Conservation (phyloP, 2,888 invertebrate genomes). For the Drosophila birchii region DNA sequence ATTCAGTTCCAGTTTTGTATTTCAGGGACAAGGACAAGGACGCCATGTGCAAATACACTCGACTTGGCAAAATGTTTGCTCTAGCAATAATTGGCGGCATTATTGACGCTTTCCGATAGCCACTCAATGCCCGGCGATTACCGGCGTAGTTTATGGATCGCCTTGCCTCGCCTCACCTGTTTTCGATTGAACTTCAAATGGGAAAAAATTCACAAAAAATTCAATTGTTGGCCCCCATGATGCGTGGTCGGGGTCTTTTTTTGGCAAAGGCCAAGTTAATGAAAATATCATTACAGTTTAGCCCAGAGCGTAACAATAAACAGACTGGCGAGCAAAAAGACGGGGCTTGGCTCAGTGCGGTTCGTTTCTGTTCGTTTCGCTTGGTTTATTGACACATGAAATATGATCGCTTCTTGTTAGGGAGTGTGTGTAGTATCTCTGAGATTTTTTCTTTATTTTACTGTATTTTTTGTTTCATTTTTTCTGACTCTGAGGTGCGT, state of each 20-base stretch:
- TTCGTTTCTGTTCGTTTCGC: conserved; percentile 12
- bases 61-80: conserved; percentile 37
- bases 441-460: conserved; percentile 7
- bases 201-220: conserved; percentile 32
- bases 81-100: conserved; percentile 65
- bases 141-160: conserved; percentile 27
- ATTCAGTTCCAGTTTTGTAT: conserved; percentile 3
- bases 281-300: conserved; percentile 79
- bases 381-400: conserved; percentile 75
- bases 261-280: conserved; percentile 79
- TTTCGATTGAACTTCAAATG: conserved; percentile 56
- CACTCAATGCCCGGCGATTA: conserved; percentile 71
- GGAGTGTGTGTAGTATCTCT: conserved; percentile 59
- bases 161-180: conserved; percentile 52
- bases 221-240: conserved; percentile 55
- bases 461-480: neutral
- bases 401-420: conserved; percentile 75
- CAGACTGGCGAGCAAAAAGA: conserved; percentile 24
- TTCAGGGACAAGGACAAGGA: conserved; percentile 80
- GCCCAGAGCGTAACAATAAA: conserved; percentile 72
- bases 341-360: conserved; percentile 33
- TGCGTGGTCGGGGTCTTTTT: conserved; percentile 65
- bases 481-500: conserved; percentile 63
- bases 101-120: conserved; percentile 71
- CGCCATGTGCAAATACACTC: conserved; percentile 72